These are phyloP conservation scores for Pipistrellus kuhlii DNA, from an alignment of 2,797 vertebrate genomes.

Conservation along the genomic window DNA sequence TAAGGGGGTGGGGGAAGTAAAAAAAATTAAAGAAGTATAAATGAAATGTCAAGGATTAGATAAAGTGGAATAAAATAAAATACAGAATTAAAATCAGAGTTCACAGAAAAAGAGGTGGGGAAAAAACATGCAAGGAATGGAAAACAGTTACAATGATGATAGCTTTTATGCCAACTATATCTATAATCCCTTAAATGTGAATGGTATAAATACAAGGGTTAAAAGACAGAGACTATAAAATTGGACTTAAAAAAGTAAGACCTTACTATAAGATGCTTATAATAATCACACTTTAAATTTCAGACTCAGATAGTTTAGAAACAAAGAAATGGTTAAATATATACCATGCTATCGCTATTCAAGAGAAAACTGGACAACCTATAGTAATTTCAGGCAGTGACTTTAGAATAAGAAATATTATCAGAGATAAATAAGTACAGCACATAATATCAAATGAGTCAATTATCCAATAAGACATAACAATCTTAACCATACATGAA, in stretches of 20 bases:
- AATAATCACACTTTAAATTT: not conserved
- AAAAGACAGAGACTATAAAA: not conserved
- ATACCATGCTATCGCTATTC: not conserved
- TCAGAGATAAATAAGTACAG: not conserved
- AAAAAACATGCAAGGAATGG: not conserved
- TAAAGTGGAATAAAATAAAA: not conserved
- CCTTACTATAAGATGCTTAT: not conserved
- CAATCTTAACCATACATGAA: not conserved
- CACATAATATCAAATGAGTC: not conserved
- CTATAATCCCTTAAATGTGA: not conserved
- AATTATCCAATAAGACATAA: not conserved
- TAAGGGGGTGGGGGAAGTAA: not conserved
- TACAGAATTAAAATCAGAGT: not conserved
- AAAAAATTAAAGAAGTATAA: not conserved
- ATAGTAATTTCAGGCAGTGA: not conserved
- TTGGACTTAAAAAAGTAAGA: not conserved
- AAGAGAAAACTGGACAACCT: not conserved
- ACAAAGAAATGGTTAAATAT: not conserved
- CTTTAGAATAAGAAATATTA: not conserved
- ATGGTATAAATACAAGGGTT: not conserved
- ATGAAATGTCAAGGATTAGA: not conserved
- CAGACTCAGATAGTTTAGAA: not conserved
- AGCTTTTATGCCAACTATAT: not conserved
- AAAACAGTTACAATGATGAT: not conserved
- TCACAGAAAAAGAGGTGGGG: not conserved